Base-by-base conservation (phyloP, 1,140 invertebrate genomes). In the Bombus impatiens region DNA sequence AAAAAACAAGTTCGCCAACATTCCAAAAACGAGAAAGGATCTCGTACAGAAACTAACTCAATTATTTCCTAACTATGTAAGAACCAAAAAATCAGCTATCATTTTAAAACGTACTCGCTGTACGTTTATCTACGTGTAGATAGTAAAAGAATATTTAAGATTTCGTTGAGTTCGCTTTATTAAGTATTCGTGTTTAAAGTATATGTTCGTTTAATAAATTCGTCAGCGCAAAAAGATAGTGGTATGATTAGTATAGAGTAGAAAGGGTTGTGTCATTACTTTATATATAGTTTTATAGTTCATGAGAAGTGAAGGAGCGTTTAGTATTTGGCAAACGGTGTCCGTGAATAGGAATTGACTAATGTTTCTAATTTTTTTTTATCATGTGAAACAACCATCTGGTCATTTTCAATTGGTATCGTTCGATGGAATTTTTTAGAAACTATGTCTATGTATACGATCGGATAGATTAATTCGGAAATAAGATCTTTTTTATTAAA, bases 1-100 rank as follows among this genome's bases (percentile, higher is more conserved):
- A n/a, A 22, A 28, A 42, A 28, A 35, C 81, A 76, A 65, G 81
- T 22, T 67, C 28, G 71, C 71, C 72, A 82, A 82, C 80, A 15
- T 82, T 44, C 32, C 8, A 18, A 44, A 10, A 44, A 67, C 22
- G 32, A 78, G 37, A 40, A n/a, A 67, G 62, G 13, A 35, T 79
- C 22, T 10, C 9, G 13, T 22, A 6, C 15, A 12, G 13, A 78
- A 78, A 53, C 25, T 44, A 9, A 35, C 9, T 53, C 42, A 53
- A 62, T 78, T 78, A 78, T n/a, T n/a, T 40, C 22, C 42, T 25
- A 62, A 12, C 57, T 65, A 65, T 42, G 1, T 22, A 65, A 42
- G 15, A 78, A 6, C 28, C 1, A 12, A 68, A 78, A 62, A 59
- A 28, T 25, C 32, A 53, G 15, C 9, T 3, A 25, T 25, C 5